phyloP scores from a whole-genome alignment of 2,113 vertebrate species.

The Halichoeres trimaculatus region DNA sequence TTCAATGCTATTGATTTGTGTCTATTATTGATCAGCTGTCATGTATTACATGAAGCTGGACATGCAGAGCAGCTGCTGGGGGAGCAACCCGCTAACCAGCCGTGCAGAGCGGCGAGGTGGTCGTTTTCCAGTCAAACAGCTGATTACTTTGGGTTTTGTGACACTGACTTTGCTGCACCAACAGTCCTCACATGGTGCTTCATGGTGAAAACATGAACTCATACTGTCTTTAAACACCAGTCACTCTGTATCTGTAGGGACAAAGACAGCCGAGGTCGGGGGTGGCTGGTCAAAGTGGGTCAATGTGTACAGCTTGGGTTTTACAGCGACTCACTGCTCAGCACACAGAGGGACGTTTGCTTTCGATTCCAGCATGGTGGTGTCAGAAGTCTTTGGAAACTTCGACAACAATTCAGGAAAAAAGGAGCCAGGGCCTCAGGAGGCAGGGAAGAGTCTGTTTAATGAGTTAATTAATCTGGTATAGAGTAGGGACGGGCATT shows the following conservation, averaged over 20 bases:
- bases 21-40: slow-evolving; percentile 55
- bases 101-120: no score
- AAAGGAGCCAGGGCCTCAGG: slow-evolving; percentile 1
- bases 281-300: slow-evolving; percentile 8
- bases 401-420: slow-evolving; percentile 38
- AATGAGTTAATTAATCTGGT: no score
- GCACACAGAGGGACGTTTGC: slow-evolving; percentile 55
- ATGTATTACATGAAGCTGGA: slow-evolving; percentile 50
- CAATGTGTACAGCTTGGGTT: no score
- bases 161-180: no score
- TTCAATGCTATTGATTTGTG: slow-evolving; percentile 66
- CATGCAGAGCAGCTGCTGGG: slow-evolving; percentile 34
- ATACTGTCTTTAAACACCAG: slow-evolving; percentile 23
- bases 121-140: slow-evolving; percentile 6
- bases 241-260: slow-evolving; percentile 31
- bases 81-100: background rate
- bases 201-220: background rate
- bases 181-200: background rate
- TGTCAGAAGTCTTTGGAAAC: slow-evolving; percentile 47
- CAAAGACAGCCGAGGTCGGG: background rate
- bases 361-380: slow-evolving; percentile 52
- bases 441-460: background rate
- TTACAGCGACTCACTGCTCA: no score
- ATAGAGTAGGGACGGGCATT: no score
- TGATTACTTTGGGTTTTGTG: background rate